Evolutionary conservation across 53 echinoderm and acorn worm genomes (phyloP), one percentile per base, ranked within the genome.

Genomic region (Holothuria scabra): DNA sequence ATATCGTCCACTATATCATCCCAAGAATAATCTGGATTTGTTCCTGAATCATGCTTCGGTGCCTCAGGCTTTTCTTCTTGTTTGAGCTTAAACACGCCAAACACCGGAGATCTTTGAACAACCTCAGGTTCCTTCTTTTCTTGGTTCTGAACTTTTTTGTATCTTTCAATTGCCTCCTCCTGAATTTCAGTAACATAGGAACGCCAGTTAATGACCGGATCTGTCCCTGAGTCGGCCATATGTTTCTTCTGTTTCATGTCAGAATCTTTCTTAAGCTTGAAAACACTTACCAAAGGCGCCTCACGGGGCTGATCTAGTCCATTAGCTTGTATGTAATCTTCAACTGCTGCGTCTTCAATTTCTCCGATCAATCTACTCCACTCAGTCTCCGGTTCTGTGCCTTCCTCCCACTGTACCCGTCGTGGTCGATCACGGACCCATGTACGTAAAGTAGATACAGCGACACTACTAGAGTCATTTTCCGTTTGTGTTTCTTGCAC

Each of bases 71-170:
- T 75, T 29, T 70, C 71, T 37, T 85, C 85, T 28, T 85, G 72
- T 37, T 89, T 80, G 16, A 89, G 70, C 46, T 85, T 89, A 46
- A 89, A 66, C 14, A 89, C 35, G 19, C 90, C 85, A 4, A 83
- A 34, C 24, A 85, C 62, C 16, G 90, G 64, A 5, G 41, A 81
- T 38, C 84, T 66, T 67, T 85, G 81, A 19, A 34, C 26, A 34
- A 46, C 48, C 29, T 72, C 38, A 48, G 41, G 70, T 19, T 78
- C 23, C 8, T 28, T 56, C 60, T 56, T 78, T 20, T 67, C 84
- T 25, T 72, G 72, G 20, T 30, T 67, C 26, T n/a, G 20, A 28
- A 46, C 46, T 18, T 46, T 78, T 19, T 58, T 78, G 26, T 20
- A 62, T 23, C 26, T 81, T 29, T 81, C 82, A 32, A 81, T 33